phyloP scores from a whole-genome alignment of 2,797 vertebrate species.

The Rhinophrynus dorsalis region DNA sequence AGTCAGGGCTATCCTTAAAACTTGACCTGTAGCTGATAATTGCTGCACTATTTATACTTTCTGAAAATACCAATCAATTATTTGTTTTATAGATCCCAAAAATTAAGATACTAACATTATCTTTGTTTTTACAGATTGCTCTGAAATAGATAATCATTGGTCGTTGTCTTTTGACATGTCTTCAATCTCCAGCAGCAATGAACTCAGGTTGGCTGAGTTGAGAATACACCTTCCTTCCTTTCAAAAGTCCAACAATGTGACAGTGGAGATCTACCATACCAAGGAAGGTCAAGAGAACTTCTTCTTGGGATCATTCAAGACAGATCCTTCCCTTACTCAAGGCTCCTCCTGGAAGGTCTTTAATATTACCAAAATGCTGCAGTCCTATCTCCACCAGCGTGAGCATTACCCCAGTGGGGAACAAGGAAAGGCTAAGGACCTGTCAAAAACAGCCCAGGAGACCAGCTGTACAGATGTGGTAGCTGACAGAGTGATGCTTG shows the following conservation, averaged over 20 bases:
- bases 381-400: constrained; percentile 70
- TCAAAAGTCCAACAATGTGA: constrained; percentile 52
- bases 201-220: constrained; percentile 69
- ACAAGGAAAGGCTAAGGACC: not conserved
- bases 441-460: not conserved
- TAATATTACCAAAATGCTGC: constrained; percentile 73
- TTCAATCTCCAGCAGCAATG: constrained; percentile 65
- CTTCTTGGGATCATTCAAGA: constrained; percentile 72
- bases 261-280: constrained; percentile 79
- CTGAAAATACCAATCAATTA: no score
- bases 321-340: constrained; percentile 46
- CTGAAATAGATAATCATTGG: constrained; percentile 74
- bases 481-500: constrained; percentile 69
- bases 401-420: not conserved
- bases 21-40: no score
- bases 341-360: constrained; percentile 76
- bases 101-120: not conserved
- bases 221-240: constrained; percentile 66
- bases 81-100: no score
- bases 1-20: no score
- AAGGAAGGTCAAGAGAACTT: constrained; percentile 56
- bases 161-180: constrained; percentile 81
- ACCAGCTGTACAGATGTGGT: constrained; percentile 32
- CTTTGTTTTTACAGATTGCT: constrained; percentile 62
- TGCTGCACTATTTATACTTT: no score